A percentile compares a stretch with the other conserved stretches of the same genome.
These are phyloP conservation scores for Hermodice carunculata DNA, from an alignment of 2,888 invertebrate genomes.

Conservation along the genomic window DNA sequence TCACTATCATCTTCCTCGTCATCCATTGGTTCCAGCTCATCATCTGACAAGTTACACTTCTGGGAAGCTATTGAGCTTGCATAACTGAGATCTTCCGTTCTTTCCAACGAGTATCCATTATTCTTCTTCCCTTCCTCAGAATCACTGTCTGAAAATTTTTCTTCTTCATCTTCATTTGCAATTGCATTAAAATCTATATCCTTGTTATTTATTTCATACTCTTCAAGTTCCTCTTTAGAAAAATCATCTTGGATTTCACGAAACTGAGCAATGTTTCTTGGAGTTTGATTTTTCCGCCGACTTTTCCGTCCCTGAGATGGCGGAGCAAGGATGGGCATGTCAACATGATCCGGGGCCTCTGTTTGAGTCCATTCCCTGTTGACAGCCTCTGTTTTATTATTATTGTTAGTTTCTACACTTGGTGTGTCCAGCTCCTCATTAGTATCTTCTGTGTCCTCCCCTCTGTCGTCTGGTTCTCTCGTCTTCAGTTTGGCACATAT, in stretches of 20 bases:
- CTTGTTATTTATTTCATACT: slow-evolving; percentile 53
- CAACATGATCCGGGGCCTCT: neutral
- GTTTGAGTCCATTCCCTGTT: neutral
- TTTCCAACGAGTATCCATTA: slow-evolving; percentile 16
- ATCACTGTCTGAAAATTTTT: slow-evolving; percentile 5
- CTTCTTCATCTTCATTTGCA: slow-evolving; percentile 12
- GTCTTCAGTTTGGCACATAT: slow-evolving; percentile 64
- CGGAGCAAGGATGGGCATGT: too few species aligned
- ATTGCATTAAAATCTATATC: slow-evolving; percentile 49
- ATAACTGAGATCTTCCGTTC: neutral
- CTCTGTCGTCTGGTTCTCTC: slow-evolving; percentile 10
- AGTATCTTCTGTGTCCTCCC: neutral
- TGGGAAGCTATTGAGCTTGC: too few species aligned
- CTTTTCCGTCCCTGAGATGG: slow-evolving; percentile 75
- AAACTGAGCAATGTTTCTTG: slow-evolving; percentile 76
- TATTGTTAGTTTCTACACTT: too few species aligned
- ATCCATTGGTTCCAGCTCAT: too few species aligned
- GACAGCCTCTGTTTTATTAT: neutral
- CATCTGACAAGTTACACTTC: too few species aligned
- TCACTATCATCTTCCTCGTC: too few species aligned
- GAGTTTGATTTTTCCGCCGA: slow-evolving; percentile 84
- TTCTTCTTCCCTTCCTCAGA: slow-evolving; percentile 22
- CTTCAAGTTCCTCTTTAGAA: slow-evolving; percentile 52
- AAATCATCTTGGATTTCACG: neutral
- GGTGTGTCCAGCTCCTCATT: neutral